Evolutionary conservation across 2,888 invertebrate species (phyloP).

Genomic region (Pristionchus exspectatus): DNA sequence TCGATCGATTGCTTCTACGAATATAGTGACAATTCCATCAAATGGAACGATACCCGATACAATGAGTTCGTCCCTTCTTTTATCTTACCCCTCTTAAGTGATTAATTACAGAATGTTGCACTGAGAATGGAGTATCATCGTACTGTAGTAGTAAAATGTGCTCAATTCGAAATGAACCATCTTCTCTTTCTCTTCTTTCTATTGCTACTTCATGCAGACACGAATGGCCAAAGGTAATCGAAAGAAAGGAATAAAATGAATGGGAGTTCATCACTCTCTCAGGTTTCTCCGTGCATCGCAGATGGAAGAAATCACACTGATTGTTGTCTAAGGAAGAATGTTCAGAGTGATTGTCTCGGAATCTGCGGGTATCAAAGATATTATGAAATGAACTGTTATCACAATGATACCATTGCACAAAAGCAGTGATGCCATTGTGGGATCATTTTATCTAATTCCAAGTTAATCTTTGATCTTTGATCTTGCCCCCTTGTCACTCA

Average conservation of each 20-base stretch:
- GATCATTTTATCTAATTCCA: too few relatives aligned
- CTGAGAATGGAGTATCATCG: conserved; percentile 61
- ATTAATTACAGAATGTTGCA: conserved; percentile 61
- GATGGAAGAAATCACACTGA: conserved; percentile 87
- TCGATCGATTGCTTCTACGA: conserved; percentile 67
- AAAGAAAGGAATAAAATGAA: neutral
- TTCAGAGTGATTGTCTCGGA: conserved; percentile 88
- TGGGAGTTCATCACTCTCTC: neutral
- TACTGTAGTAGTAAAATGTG: conserved; percentile 70
- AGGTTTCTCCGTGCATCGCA: conserved; percentile 72
- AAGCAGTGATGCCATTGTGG: too few relatives aligned
- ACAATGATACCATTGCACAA: too few relatives aligned
- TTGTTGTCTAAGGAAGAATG: conserved; percentile 89
- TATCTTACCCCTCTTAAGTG: conserved; percentile 22
- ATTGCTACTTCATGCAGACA: conserved; percentile 69
- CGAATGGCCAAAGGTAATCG: conserved; percentile 66
- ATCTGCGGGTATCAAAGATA: conserved; percentile 83
- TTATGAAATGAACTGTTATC: too few relatives aligned
- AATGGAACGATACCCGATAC: conserved; percentile 64
- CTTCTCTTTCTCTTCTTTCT: conserved; percentile 65
- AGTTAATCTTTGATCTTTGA: too few relatives aligned
- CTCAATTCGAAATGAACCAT: conserved; percentile 61
- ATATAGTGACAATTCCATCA: conserved; percentile 63
- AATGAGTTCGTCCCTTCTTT: too few relatives aligned
- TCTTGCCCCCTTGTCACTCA: too few relatives aligned